Conservation (phyloP, 2,888 invertebrate species). For the Aricia artaxerxes region DNA sequence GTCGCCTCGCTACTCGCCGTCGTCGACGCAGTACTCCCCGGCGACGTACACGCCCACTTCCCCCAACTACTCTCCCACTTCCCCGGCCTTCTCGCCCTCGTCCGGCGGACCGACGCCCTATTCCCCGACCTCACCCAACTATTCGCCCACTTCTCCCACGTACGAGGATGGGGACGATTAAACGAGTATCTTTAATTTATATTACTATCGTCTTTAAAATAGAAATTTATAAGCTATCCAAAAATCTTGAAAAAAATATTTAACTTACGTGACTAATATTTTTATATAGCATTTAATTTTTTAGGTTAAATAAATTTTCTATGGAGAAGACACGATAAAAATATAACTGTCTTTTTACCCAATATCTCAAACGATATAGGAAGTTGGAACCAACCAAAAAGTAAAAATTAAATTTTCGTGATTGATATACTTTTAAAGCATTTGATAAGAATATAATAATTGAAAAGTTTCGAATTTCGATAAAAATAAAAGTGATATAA, state of each 20-base stretch:
- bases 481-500: neutral
- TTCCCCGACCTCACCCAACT: slow-evolving; percentile 71
- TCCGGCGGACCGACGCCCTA: slow-evolving; percentile 79
- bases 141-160: slow-evolving; percentile 82
- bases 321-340: neutral
- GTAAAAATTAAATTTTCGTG: slow-evolving; percentile 9
- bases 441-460: neutral
- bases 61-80: slow-evolving; percentile 89
- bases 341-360: neutral
- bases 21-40: slow-evolving; percentile 91
- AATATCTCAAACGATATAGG: neutral
- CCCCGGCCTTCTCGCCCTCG: slow-evolving; percentile 92
- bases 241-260: slow-evolving; percentile 6
- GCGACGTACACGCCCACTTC: slow-evolving; percentile 90
- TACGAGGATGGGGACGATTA: slow-evolving; percentile 81
- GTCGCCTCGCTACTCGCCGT: slow-evolving; percentile 88
- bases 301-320: neutral
- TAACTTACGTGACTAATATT: slow-evolving; percentile 11
- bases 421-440: slow-evolving; percentile 18
- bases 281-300: slow-evolving; percentile 2
- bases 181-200: slow-evolving; percentile 32
- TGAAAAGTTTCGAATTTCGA: neutral
- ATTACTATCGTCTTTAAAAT: slow-evolving; percentile 1
- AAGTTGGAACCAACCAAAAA: slow-evolving; percentile 9
- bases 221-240: slow-evolving; percentile 10